Percentiles rank a stretch among this genome's conserved stretches.
Conservation (phyloP, 1,140 invertebrate genomes). For the Halotydeus destructor region DNA sequence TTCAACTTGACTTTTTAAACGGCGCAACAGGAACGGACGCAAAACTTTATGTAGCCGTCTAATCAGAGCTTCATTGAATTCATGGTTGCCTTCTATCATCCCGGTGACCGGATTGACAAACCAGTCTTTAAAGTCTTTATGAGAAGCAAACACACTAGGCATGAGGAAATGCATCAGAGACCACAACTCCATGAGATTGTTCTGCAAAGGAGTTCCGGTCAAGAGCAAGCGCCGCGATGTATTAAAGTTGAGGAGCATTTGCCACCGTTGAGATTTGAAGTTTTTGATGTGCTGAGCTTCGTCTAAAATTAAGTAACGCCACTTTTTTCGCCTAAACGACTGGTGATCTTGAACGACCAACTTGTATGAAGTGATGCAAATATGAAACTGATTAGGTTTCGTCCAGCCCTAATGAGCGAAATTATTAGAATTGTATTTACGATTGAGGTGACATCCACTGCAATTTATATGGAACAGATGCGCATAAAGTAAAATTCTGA, state of each 20-base stretch:
- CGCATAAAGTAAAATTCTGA: background rate
- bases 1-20: slow-evolving; percentile 93
- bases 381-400: slow-evolving; percentile 95
- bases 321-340: slow-evolving; percentile 89
- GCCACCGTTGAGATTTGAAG: slow-evolving; percentile 98
- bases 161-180: slow-evolving; percentile 99
- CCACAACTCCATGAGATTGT: slow-evolving; percentile 98
- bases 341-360: slow-evolving; percentile 96
- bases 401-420: slow-evolving; percentile 90
- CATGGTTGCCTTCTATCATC: slow-evolving; percentile 90
- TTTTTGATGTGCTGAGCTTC: slow-evolving; percentile 99
- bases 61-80: slow-evolving; percentile 84
- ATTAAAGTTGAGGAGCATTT: slow-evolving; percentile 86
- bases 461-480: background rate
- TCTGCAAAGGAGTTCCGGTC: slow-evolving; percentile 96
- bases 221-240: slow-evolving; percentile 78
- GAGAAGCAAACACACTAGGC: slow-evolving; percentile 96
- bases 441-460: no score
- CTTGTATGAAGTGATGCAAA: slow-evolving; percentile 99
- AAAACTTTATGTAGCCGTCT: slow-evolving; percentile 91
- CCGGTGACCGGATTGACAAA: slow-evolving; percentile 94
- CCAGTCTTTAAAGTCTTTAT: slow-evolving; percentile 87
- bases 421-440: no score
- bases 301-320: slow-evolving; percentile 97
- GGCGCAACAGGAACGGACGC: slow-evolving; percentile 80